Evolutionary conservation across 2,888 invertebrate genomes (phyloP).

Genomic region (Dioctria linearis): DNA sequence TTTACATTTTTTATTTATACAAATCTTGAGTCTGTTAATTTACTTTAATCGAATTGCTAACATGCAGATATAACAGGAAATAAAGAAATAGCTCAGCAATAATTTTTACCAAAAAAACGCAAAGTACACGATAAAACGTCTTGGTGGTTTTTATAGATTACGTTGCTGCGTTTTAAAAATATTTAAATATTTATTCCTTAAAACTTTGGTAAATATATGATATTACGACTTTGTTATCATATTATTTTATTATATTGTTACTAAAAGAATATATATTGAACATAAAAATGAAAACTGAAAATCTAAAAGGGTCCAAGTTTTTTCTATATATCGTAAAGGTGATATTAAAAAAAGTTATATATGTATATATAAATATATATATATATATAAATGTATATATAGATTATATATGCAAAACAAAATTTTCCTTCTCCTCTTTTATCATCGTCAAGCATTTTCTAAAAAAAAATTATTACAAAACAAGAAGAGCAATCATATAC

Average conservation of each 20-base stretch:
- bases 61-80: too few relatives aligned
- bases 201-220: not conserved
- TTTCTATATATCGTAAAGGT: conserved; percentile 48
- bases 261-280: conserved; percentile 29
- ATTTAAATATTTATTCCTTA: conserved; percentile 20
- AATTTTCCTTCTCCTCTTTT: conserved; percentile 34
- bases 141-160: conserved; percentile 1
- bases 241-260: conserved; percentile 14
- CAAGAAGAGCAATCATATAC: conserved; percentile 48
- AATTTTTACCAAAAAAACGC: too few relatives aligned
- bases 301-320: conserved; percentile 51
- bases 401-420: conserved; percentile 39
- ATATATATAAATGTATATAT: not conserved
- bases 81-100: not conserved
- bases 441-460: conserved; percentile 36
- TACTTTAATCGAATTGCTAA: too few relatives aligned
- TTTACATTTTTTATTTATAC: too few relatives aligned
- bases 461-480: conserved; percentile 44
- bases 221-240: not conserved
- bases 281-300: conserved; percentile 50
- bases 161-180: not conserved
- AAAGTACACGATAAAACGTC: conserved; percentile 9
- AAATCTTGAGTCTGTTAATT: too few relatives aligned
- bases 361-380: too few relatives aligned
- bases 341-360: conserved; percentile 26